Conservation (phyloP, 2,797 vertebrate genomes). For the Eutrigla gurnardus region DNA sequence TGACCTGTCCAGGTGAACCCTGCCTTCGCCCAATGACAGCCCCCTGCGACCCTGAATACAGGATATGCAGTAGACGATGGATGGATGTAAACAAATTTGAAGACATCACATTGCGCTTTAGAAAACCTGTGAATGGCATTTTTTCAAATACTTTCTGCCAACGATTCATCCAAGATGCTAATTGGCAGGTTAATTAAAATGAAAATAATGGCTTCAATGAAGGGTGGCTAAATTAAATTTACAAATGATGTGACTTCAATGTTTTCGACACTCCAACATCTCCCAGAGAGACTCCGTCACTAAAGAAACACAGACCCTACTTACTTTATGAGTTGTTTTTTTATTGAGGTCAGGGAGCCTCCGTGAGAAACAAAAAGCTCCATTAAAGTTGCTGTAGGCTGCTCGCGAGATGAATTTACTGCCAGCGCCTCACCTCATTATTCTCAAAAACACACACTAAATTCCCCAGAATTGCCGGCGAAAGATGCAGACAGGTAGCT, state of each 20-base stretch:
- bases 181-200: neutral
- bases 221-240: neutral
- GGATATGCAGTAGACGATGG: too few relatives aligned
- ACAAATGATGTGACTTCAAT: neutral
- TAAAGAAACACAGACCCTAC: slow-evolving; percentile 10
- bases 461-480: slow-evolving; percentile 25
- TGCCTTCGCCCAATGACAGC: too few relatives aligned
- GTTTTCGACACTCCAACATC: neutral
- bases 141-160: neutral
- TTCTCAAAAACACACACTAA: slow-evolving; percentile 51
- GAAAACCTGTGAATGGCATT: too few relatives aligned
- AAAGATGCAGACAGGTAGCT: slow-evolving; percentile 40
- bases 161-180: neutral
- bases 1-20: too few relatives aligned
- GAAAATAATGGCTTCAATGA: neutral
- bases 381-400: slow-evolving; percentile 49
- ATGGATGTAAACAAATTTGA: too few relatives aligned
- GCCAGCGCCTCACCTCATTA: slow-evolving; percentile 57
- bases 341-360: slow-evolving; percentile 56
- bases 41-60: too few relatives aligned
- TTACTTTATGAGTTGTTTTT: slow-evolving; percentile 29
- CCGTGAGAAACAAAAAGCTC: slow-evolving; percentile 52
- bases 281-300: neutral
- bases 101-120: too few relatives aligned
- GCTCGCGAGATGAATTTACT: slow-evolving; percentile 48